These are phyloP conservation scores for Eumerus sabulonum DNA, from an alignment of 2,888 invertebrate genomes.

Conservation along the genomic window DNA sequence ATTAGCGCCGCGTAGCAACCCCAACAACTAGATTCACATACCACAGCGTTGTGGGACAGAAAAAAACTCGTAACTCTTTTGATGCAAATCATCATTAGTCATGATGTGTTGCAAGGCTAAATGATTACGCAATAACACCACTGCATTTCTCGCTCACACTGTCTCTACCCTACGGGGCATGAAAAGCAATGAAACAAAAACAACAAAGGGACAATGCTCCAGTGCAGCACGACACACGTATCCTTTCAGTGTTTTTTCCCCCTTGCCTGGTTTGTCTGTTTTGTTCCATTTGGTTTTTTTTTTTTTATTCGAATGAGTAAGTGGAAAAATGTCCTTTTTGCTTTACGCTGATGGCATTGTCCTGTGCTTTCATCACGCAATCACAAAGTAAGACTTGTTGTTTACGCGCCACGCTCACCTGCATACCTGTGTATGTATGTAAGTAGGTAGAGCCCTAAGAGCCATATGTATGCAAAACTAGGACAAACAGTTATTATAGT, in stretches of 20 bases:
- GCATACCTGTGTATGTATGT: not conserved
- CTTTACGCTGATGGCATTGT: conserved; percentile 33
- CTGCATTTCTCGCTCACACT: not conserved
- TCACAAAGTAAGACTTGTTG: conserved; percentile 42
- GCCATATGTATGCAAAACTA: conserved; percentile 21
- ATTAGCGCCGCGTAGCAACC: conserved; percentile 1
- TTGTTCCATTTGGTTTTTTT: too few species aligned
- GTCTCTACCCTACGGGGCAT: not conserved
- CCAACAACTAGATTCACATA: conserved; percentile 3
- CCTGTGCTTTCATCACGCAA: conserved; percentile 51
- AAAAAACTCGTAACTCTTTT: conserved; percentile 1
- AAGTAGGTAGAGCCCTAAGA: too few species aligned
- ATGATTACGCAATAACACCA: conserved; percentile 11
- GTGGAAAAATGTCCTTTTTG: not conserved
- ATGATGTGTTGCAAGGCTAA: conserved; percentile 30
- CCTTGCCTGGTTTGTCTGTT: too few species aligned
- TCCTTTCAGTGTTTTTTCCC: not conserved
- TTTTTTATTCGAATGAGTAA: too few species aligned
- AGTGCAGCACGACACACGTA: too few species aligned
- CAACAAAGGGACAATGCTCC: too few species aligned
- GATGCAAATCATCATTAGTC: conserved; percentile 37
- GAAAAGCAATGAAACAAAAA: not conserved
- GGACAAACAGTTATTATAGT: conserved; percentile 38
- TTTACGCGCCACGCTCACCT: conserved; percentile 18
- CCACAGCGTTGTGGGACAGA: not conserved